Percentiles rank a stretch among this genome's conserved stretches.
These are phyloP conservation scores for Heliconius cydno DNA, from an alignment of 2,888 invertebrate species.

Conservation along the genomic window DNA sequence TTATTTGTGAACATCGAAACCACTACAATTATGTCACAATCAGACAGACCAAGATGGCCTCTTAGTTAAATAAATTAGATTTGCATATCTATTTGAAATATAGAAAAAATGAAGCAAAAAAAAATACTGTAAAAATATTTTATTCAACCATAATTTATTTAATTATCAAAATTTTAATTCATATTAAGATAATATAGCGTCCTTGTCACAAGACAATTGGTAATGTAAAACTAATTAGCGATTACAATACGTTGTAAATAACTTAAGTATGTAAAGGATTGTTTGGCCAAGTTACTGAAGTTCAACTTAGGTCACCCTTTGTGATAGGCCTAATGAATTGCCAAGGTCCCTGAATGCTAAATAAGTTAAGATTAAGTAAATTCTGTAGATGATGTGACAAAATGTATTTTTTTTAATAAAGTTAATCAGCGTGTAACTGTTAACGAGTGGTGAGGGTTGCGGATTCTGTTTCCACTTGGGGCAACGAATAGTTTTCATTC, in stretches of 20 bases:
- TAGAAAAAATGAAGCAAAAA: background rate
- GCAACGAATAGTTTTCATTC: background rate
- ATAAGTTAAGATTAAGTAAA: slow-evolving; percentile 2
- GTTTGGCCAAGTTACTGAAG: slow-evolving; percentile 52
- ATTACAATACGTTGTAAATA: slow-evolving; percentile 57
- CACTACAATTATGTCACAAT: background rate
- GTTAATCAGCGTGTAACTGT: background rate
- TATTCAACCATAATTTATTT: background rate
- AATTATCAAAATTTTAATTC: background rate
- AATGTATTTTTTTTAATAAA: background rate
- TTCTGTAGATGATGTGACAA: background rate
- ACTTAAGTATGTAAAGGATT: slow-evolving; percentile 51
- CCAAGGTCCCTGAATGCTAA: slow-evolving; percentile 36
- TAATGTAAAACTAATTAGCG: slow-evolving; percentile 56
- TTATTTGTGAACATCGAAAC: background rate
- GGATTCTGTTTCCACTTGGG: background rate
- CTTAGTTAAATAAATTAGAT: background rate
- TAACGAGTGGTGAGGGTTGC: background rate
- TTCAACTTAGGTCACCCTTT: slow-evolving; percentile 56
- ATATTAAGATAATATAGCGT: slow-evolving; percentile 26
- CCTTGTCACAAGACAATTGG: slow-evolving; percentile 41
- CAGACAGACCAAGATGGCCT: background rate
- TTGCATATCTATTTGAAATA: background rate
- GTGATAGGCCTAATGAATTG: slow-evolving; percentile 50
- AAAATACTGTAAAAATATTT: background rate